phyloP scores from a whole-genome alignment of 2,113 vertebrate species.

The Engraulis encrasicolus region DNA sequence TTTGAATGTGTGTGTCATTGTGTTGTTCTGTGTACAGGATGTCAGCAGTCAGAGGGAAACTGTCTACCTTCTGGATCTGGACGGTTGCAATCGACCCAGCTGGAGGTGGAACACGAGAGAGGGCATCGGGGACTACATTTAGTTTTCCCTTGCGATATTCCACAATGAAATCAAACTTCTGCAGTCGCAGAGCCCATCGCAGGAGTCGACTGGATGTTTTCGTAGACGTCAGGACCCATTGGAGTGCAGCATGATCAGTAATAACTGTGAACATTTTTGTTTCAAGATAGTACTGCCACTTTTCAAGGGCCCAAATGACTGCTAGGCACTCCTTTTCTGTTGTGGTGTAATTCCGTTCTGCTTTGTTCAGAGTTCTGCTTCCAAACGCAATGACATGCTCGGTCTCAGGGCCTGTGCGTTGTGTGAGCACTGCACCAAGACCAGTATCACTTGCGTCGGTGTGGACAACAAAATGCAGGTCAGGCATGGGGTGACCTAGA shows the following conservation, averaged over 20 bases:
- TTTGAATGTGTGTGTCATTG: neutral
- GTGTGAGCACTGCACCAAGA: too few relatives aligned
- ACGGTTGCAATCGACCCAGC: neutral
- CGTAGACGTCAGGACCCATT: neutral
- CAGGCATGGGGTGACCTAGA: too few relatives aligned
- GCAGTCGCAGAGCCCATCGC: neutral
- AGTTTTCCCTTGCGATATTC: neutral
- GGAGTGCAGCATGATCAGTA: neutral
- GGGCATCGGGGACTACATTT: neutral
- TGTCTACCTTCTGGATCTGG: neutral
- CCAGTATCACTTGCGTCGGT: too few relatives aligned
- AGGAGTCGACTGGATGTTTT: neutral
- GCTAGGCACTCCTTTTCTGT: too few relatives aligned
- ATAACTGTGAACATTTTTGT: neutral
- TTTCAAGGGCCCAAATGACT: constrained; percentile 1
- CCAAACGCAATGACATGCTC: too few relatives aligned
- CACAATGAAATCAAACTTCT: neutral
- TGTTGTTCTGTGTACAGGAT: neutral
- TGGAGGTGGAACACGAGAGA: neutral
- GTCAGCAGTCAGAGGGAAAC: neutral
- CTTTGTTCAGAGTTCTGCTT: too few relatives aligned
- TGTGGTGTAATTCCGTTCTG: too few relatives aligned
- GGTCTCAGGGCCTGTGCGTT: too few relatives aligned
- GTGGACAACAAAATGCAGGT: too few relatives aligned
- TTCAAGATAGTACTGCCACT: constrained; percentile 8